Evolutionary conservation across 2,113 vertebrate genomes (phyloP).

Genomic region (Pao palembangensis): DNA sequence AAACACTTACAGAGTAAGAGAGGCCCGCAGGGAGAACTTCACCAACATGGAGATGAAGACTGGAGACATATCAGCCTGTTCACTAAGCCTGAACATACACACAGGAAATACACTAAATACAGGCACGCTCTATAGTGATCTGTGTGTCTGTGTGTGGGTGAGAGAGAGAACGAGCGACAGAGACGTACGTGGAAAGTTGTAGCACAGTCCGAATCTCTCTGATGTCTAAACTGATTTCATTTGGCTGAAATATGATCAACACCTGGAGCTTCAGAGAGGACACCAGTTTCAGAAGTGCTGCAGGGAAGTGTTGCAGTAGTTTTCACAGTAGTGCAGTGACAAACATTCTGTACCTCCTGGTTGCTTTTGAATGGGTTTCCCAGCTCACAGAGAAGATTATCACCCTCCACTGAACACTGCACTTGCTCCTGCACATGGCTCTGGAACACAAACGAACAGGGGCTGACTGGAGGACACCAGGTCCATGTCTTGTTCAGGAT

Average conservation of each 20-base stretch:
- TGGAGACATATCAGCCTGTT: slow-evolving; percentile 76
- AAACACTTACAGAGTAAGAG: slow-evolving; percentile 54
- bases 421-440: background rate
- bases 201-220: slow-evolving; percentile 71
- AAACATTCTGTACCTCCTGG: slow-evolving; percentile 69
- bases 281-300: background rate
- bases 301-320: too few species aligned
- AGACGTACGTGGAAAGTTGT: slow-evolving; percentile 82
- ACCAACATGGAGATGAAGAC: slow-evolving; percentile 73
- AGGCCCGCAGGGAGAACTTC: slow-evolving; percentile 78
- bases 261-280: slow-evolving; percentile 72
- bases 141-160: background rate
- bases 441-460: slow-evolving; percentile 38
- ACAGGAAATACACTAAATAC: background rate
- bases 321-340: too few species aligned
- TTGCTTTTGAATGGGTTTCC: slow-evolving; percentile 87
- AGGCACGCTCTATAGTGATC: background rate
- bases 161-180: background rate
- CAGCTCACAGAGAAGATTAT: slow-evolving; percentile 79
- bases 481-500: too few species aligned
- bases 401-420: slow-evolving; percentile 23
- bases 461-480: background rate
- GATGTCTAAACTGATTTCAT: slow-evolving; percentile 75
- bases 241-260: slow-evolving; percentile 80
- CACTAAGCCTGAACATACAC: slow-evolving; percentile 77